Conservation (phyloP, 2,888 invertebrate genomes). For the Bimastos eiseni region DNA sequence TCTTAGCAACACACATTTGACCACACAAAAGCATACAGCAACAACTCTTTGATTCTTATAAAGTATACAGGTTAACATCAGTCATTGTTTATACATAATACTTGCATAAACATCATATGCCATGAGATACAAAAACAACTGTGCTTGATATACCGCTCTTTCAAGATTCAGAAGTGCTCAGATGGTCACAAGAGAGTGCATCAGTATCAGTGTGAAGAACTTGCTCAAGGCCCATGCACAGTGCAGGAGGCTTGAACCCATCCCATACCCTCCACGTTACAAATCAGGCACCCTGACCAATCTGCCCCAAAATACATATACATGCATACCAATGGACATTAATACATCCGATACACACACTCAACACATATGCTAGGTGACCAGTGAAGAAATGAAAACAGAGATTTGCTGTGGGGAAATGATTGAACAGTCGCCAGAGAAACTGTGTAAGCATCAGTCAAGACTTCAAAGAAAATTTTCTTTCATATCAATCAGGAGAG, state of each 20-base stretch:
- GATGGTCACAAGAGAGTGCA: neutral
- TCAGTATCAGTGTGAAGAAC: neutral
- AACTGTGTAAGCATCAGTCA: constrained; percentile 1
- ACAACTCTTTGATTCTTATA: neutral
- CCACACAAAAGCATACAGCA: neutral
- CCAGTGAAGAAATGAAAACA: neutral
- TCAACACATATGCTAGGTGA: no score
- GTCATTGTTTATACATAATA: neutral
- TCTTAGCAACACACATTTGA: neutral
- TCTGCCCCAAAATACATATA: neutral
- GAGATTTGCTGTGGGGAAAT: neutral
- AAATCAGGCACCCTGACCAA: neutral
- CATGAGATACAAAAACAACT: neutral
- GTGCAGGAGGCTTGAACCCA: neutral
- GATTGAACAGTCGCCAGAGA: neutral
- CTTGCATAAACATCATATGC: neutral
- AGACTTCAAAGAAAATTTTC: neutral
- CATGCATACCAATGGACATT: neutral
- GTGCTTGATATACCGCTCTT: neutral
- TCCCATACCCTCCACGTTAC: neutral
- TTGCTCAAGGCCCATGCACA: neutral
- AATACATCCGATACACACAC: no score
- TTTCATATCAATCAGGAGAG: neutral
- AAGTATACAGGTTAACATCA: neutral
- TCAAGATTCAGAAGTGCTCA: constrained; percentile 3